These are phyloP conservation scores for Drosophila fulvimacula DNA, from an alignment of 2,888 invertebrate species.

Conservation along the genomic window DNA sequence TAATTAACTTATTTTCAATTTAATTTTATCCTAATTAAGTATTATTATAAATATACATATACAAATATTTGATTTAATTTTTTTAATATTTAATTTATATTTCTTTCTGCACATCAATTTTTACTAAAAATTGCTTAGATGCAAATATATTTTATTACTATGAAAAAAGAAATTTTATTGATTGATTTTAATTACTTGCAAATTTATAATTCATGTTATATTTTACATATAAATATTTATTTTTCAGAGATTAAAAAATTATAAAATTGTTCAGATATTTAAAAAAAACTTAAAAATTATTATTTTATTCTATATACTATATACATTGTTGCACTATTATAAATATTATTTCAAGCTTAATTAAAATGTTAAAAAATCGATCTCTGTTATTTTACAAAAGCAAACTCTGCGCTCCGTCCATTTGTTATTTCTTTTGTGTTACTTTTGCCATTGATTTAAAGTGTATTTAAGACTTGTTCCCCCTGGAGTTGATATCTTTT, in stretches of 20 bases:
- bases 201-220: not conserved
- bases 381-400: not conserved
- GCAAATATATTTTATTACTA: not conserved
- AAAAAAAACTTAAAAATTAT: no score
- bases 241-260: not conserved
- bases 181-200: not conserved
- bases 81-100: not conserved
- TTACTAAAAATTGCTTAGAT: not conserved
- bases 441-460: conserved; percentile 37
- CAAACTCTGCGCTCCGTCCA: not conserved
- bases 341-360: no score
- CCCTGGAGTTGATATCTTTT: not conserved
- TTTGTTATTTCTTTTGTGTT: not conserved
- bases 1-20: not conserved
- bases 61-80: not conserved
- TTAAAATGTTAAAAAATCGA: conserved; percentile 1
- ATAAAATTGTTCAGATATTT: not conserved
- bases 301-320: no score
- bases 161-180: not conserved
- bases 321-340: no score
- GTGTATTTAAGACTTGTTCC: conserved; percentile 40
- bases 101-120: not conserved
- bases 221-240: not conserved
- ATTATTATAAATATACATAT: no score
- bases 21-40: no score